Conservation (phyloP, 2,113 vertebrate species). For the Forbesichthys papilliferus region DNA sequence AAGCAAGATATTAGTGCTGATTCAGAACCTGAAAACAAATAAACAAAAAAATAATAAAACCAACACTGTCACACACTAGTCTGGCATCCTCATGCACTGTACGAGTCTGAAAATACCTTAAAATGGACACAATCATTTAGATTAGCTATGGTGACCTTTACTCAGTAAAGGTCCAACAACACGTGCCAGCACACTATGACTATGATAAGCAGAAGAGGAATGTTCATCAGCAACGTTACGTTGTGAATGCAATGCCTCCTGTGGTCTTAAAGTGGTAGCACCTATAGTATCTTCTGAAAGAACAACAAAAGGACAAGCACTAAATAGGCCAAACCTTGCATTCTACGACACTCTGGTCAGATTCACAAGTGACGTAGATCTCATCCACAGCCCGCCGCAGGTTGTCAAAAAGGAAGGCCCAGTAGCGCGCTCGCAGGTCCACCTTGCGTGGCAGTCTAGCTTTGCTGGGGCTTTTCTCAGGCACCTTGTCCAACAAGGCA, state of each 20-base stretch:
- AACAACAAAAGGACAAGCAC: not conserved
- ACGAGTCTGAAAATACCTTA: not conserved
- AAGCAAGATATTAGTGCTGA: not conserved
- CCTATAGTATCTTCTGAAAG: constrained; percentile 68
- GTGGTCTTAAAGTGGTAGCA: constrained; percentile 44
- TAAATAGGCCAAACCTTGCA: constrained; percentile 82
- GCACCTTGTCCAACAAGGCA: constrained; percentile 82
- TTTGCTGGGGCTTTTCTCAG: constrained; percentile 96
- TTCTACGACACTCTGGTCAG: constrained; percentile 97
- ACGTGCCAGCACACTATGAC: constrained; percentile 49
- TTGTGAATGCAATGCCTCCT: constrained; percentile 61
- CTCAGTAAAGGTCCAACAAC: too few relatives aligned
- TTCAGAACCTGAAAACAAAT: too few relatives aligned
- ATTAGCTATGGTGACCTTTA: too few relatives aligned
- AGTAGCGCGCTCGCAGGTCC: constrained; percentile 93
- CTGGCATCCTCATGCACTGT: too few relatives aligned
- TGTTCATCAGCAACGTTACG: constrained; percentile 14
- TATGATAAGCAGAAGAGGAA: constrained; percentile 75
- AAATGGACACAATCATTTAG: not conserved
- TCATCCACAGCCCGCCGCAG: constrained; percentile 94
- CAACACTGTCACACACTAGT: too few relatives aligned
- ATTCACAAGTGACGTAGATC: constrained; percentile 97
- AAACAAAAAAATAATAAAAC: too few relatives aligned
- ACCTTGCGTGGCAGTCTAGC: constrained; percentile 90
- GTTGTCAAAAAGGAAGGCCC: constrained; percentile 98